Evolutionary conservation across 2,113 vertebrate genomes (phyloP), one percentile per base, ranked within the genome.

Genomic region (Menidia beryllina): DNA sequence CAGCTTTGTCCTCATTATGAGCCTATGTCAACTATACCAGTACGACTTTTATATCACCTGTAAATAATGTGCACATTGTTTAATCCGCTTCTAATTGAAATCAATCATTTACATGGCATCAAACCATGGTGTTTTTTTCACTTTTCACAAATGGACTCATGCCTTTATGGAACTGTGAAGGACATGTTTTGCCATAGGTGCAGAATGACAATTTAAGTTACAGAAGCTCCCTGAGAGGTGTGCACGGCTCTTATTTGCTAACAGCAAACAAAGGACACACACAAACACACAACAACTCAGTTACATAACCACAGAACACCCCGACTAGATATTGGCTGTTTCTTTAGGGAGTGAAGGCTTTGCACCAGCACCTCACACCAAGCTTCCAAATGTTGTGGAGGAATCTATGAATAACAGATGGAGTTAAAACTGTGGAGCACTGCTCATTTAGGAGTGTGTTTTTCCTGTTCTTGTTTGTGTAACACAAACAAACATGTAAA

Each of bases 351-450:
- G 23, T 26, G 14, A 48, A 3, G 45, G 26, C 10, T 3, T 49
- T 6, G 41, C 41, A 45, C 8, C 30, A 34, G 7, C 7, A 34
- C 30, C 26, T 80, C 51, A 69, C 26, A 19, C 47, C 58, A 30
- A 62, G 53, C 1, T 43, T 68, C 34, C 38, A 43, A 71, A 3
- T 27, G 30, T 55, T 74, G 41, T 21, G 41, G 8, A 82, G 69
- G 27, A 70, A 24, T n/a, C 48, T 38, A 82, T 80, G 53, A 82
- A 77, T 82, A 78, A 83, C 66, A 75, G 38, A 74, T 53, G 27
- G n/a, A 8, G 8, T 61, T 56, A 49, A 68, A 67, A 61, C 26
- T 69, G 49, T 43, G 45, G n/a, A 69, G 26, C 1, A 38, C 24
- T 52, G 72, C 51, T 60, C 52, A 27, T 79, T 51, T 38, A 13